Conservation (phyloP, 1,140 invertebrate genomes). For the Panagrolaimus sp. region DNA sequence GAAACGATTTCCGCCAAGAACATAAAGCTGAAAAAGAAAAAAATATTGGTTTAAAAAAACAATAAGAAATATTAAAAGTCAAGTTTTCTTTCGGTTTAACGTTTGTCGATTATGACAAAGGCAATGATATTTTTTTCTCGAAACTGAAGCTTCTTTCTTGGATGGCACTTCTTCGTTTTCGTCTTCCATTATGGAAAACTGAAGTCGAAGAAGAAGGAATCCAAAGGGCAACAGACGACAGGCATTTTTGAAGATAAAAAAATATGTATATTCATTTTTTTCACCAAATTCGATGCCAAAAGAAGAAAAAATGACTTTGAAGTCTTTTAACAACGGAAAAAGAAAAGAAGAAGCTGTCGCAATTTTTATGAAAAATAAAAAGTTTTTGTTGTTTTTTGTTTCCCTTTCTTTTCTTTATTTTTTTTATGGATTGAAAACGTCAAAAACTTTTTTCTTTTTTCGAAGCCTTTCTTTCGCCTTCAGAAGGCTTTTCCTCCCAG, state of each 20-base stretch:
- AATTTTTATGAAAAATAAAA: not conserved
- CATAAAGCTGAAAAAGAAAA: constrained; percentile 22
- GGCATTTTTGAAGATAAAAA: too few relatives aligned
- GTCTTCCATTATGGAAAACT: not conserved
- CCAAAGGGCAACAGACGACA: too few relatives aligned
- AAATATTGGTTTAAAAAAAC: not conserved
- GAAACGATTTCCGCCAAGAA: constrained; percentile 24
- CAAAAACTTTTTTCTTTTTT: too few relatives aligned
- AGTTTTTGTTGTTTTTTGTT: not conserved
- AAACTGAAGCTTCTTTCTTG: not conserved
- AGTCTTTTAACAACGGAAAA: not conserved
- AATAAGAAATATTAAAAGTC: constrained; percentile 4
- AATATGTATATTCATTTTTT: too few relatives aligned
- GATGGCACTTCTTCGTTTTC: too few relatives aligned
- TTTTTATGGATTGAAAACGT: constrained; percentile 1
- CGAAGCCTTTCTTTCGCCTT: too few relatives aligned
- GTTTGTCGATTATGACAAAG: too few relatives aligned
- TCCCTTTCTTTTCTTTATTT: not conserved
- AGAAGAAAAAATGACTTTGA: too few relatives aligned
- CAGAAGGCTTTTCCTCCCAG: too few relatives aligned
- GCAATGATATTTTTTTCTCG: not conserved
- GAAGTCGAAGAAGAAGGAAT: not conserved
- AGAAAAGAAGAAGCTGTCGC: constrained; percentile 2
- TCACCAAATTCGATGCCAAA: too few relatives aligned
- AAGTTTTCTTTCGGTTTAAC: not conserved